Base-by-base conservation (phyloP, 2,113 vertebrate species). In the Indicator maculatus region DNA sequence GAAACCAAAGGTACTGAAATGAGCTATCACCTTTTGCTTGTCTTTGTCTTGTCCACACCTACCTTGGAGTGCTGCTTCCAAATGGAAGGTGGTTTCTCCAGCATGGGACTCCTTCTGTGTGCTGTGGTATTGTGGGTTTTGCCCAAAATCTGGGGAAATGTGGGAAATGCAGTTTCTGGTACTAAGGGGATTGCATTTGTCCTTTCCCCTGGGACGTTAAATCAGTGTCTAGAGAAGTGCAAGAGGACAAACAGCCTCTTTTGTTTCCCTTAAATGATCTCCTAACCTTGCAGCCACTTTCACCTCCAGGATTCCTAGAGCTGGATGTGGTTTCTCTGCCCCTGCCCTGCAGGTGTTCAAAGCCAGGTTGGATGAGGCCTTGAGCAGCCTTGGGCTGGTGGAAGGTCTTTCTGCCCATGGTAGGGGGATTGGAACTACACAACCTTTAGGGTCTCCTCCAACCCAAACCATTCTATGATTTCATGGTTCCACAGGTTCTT, bases 1-100 rank as follows among this genome's bases (percentile, higher is more conserved):
- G 15, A 50, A 27, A 2, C 8, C 28, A 17, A 69, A 96, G 91
- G 95, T 95, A 82, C 95, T 20, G 5, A 77, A 73, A 93, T 95
- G 98, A 90, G 7, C 89, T 89, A 2, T 30, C 21, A 21, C 17
- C 21, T n/a, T 70, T 16, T 73, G 27, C 33, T 67, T 69, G 30
- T 17, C 8, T 17, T 59, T 56, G 14, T 16, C 60, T 20, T 53
- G 53, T 2, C 26, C 4, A 4, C 14, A 1, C 0, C 17, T 24
- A 2, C 2, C 58, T 36, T 2, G 0, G 58, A 8, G 38, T 71
- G 52, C 65, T 67, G 24, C 39, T 45, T 85, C 60, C 18, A 9
- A 3, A 9, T 9, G 20, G 33, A 64, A 33, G 41, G 64, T 26
- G 23, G 12, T 55, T 13, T 83, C 60, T 64, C 28, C 7, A 9